These are phyloP conservation scores for Entomobrya multifasciata DNA, from an alignment of 2,888 invertebrate genomes.

Conservation along the genomic window DNA sequence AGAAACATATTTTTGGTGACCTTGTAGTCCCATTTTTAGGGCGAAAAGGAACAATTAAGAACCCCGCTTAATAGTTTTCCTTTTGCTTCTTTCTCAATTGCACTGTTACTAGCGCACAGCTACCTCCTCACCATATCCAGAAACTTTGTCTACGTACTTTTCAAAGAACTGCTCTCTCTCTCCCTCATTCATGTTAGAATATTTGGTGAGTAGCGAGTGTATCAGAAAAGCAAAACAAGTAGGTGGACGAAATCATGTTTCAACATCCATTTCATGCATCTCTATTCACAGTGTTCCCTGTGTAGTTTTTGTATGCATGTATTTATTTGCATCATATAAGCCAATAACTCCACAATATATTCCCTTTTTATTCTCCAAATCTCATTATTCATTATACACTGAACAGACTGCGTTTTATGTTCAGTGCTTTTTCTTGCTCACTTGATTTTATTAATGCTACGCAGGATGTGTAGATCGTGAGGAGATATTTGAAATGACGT, in stretches of 20 bases:
- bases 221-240: too few relatives aligned
- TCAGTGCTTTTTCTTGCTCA: constrained; percentile 41
- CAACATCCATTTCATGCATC: too few relatives aligned
- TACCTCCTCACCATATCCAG: background rate
- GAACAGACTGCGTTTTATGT: constrained; percentile 40
- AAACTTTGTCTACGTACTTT: background rate
- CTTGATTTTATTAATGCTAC: constrained; percentile 31
- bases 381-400: constrained; percentile 55
- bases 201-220: background rate
- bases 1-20: too few relatives aligned
- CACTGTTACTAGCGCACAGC: background rate
- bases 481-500: background rate
- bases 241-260: background rate
- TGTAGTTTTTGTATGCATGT: too few relatives aligned
- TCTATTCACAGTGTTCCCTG: too few relatives aligned
- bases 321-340: too few relatives aligned
- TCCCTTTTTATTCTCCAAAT: constrained; percentile 11
- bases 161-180: constrained; percentile 1
- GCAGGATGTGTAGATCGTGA: background rate
- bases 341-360: too few relatives aligned
- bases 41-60: too few relatives aligned
- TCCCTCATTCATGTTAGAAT: constrained; percentile 28
- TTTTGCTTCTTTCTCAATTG: constrained; percentile 48
- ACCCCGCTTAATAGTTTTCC: too few relatives aligned
- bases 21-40: too few relatives aligned